These are phyloP conservation scores for Blastomussa wellsi DNA, from an alignment of 92 coral and sea anemone species.

Conservation along the genomic window DNA sequence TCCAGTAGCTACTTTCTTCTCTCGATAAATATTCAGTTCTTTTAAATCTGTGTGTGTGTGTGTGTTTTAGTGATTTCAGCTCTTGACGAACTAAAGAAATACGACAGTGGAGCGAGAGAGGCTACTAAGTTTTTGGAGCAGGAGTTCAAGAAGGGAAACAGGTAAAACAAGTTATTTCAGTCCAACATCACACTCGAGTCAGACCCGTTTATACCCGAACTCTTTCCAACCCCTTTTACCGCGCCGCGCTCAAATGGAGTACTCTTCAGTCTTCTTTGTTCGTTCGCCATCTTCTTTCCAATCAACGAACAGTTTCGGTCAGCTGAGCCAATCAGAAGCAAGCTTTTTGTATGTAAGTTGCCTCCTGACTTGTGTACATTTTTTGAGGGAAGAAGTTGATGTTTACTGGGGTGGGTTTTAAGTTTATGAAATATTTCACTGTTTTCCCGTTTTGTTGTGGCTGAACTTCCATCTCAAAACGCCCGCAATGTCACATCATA, in stretches of 20 bases:
- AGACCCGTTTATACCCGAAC: neutral
- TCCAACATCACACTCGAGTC: neutral
- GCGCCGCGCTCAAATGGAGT: neutral
- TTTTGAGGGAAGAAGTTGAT: neutral
- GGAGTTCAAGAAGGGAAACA: slow-evolving; percentile 94
- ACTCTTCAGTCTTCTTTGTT: neutral
- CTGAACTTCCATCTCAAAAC: neutral
- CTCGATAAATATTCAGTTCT: neutral
- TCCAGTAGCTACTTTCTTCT: neutral
- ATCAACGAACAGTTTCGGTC: neutral
- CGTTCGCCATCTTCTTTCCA: neutral
- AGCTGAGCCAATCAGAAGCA: neutral
- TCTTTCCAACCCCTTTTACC: neutral
- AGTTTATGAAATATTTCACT: neutral
- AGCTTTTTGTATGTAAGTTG: too few relatives aligned
- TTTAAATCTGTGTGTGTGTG: neutral
- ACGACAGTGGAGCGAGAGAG: slow-evolving; percentile 96
- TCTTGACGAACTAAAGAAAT: slow-evolving; percentile 93
- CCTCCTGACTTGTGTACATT: neutral
- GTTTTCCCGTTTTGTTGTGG: neutral
- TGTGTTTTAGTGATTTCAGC: slow-evolving; percentile 91
- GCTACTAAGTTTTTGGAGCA: slow-evolving; percentile 91
- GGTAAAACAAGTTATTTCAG: slow-evolving; percentile 47
- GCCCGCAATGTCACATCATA: neutral
- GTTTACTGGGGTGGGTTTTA: neutral